phyloP scores from a whole-genome alignment of 2,113 vertebrate species.

The Crotalus horridus region DNA sequence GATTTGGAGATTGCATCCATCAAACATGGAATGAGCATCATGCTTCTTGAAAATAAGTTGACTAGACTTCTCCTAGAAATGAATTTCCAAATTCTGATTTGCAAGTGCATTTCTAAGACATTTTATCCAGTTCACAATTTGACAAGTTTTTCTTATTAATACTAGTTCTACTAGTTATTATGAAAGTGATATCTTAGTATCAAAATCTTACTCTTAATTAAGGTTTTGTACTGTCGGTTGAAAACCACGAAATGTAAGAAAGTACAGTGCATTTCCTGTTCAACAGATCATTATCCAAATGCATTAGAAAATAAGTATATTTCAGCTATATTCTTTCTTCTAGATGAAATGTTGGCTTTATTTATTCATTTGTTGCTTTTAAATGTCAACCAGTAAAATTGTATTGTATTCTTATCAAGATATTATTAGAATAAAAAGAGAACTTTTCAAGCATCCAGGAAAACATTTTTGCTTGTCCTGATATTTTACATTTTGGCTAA shows the following conservation, averaged over 20 bases:
- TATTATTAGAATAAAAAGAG: not conserved
- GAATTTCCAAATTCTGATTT: too few relatives aligned
- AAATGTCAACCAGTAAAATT: fast-evolving
- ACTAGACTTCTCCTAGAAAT: not conserved
- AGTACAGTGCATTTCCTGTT: not conserved
- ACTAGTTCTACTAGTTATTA: not conserved
- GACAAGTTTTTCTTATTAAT: too few relatives aligned
- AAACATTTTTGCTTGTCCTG: not conserved
- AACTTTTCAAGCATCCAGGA: conserved; percentile 1
- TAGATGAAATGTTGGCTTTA: not conserved
- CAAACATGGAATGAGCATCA: not conserved
- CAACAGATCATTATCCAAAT: not conserved
- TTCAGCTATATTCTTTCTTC: not conserved
- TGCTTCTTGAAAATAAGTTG: not conserved
- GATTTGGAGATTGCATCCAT: not conserved
- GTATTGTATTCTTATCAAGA: not conserved
- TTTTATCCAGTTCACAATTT: not conserved
- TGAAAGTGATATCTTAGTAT: not conserved
- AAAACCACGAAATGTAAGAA: not conserved
- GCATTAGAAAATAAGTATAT: not conserved
- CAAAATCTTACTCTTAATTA: not conserved
- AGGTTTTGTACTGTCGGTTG: not conserved
- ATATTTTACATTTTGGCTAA: conserved; percentile 1
- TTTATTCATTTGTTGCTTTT: not conserved
- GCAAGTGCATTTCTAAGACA: too few relatives aligned